These are phyloP conservation scores for Parapsyche elsis DNA, from an alignment of 1,140 invertebrate genomes.

Conservation along the genomic window DNA sequence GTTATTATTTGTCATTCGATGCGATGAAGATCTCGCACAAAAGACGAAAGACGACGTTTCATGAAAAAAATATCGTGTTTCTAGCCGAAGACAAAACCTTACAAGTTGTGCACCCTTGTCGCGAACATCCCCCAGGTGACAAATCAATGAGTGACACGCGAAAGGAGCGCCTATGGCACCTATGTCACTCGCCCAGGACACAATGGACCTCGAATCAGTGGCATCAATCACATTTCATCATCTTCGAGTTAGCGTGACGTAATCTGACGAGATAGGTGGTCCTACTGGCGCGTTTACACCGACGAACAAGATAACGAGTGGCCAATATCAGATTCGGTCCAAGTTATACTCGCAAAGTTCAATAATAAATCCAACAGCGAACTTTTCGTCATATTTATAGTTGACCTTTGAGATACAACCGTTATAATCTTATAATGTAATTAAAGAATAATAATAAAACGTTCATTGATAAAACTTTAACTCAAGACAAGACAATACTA, in stretches of 20 bases:
- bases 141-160: slow-evolving; percentile 19
- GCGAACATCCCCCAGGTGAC: neutral
- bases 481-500: no score
- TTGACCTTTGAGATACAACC: neutral
- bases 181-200: neutral
- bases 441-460: no score
- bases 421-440: no score
- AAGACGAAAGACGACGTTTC: neutral
- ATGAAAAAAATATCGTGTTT: slow-evolving; percentile 28
- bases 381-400: neutral
- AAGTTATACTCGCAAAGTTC: neutral
- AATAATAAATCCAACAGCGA: neutral
- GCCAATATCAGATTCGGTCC: no score
- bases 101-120: slow-evolving; percentile 38
- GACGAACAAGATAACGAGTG: neutral
- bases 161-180: slow-evolving; percentile 12
- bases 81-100: slow-evolving; percentile 20
- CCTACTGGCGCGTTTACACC: neutral
- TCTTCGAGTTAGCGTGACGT: neutral
- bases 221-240: neutral
- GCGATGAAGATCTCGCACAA: neutral
- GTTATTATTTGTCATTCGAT: neutral
- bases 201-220: neutral
- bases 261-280: neutral
- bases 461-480: no score